Conservation (phyloP, 2,113 vertebrate genomes). For the Nesogale talazaci region DNA sequence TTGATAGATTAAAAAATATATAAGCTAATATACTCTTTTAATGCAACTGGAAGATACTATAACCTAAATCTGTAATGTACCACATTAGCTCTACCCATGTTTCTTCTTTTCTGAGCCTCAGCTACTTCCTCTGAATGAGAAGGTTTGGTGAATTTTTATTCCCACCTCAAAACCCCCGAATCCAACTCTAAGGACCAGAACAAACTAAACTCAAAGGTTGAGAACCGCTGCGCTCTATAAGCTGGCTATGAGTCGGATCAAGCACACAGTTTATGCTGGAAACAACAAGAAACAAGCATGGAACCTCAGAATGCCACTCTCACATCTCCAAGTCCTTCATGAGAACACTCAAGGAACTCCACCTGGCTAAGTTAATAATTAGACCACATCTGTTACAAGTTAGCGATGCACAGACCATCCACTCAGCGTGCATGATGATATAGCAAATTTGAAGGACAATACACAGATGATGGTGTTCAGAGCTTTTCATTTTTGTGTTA, state of each 20-base stretch:
- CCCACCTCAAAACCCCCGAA: neutral
- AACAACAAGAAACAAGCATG: slow-evolving; percentile 55
- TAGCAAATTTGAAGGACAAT: slow-evolving; percentile 49
- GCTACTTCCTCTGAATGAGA: neutral
- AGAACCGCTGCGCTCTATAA: too few species aligned
- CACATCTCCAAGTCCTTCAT: slow-evolving; percentile 56
- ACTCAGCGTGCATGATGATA: slow-evolving; percentile 65
- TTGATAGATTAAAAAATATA: neutral
- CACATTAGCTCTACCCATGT: neutral
- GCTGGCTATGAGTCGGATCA: too few species aligned
- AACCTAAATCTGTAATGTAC: neutral
- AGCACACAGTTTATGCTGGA: slow-evolving; percentile 54
- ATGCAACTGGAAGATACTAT: neutral
- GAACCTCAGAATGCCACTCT: slow-evolving; percentile 33
- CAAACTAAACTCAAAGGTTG: too few species aligned
- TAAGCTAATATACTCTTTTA: neutral
- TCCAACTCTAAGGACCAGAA: neutral
- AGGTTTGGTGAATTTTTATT: neutral
- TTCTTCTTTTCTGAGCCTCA: too few species aligned
- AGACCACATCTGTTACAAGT: slow-evolving; percentile 70
- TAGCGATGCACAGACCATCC: slow-evolving; percentile 58
- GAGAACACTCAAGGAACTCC: slow-evolving; percentile 63
- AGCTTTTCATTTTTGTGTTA: slow-evolving; percentile 52
- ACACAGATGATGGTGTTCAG: slow-evolving; percentile 64
- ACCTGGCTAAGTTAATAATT: slow-evolving; percentile 78